A percentile compares a stretch with the other conserved stretches of the same genome.
Conservation (phyloP, 1,140 invertebrate species). For the Zeugodacus cucurbitae region DNA sequence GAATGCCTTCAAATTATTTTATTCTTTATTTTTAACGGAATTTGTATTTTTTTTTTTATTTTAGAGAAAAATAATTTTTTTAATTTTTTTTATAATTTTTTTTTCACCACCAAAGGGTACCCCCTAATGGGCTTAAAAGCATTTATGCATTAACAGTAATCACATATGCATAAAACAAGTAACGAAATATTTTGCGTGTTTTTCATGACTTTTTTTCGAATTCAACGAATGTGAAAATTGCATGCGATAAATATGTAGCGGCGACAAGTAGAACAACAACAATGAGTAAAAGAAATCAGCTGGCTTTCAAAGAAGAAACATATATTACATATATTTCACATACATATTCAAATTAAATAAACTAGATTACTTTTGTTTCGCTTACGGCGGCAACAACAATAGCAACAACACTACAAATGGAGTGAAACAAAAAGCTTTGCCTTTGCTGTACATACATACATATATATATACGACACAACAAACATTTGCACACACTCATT, state of each 20-base stretch:
- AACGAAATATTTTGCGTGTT: constrained; percentile 5
- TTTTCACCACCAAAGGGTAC: too few species aligned
- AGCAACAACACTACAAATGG: too few species aligned
- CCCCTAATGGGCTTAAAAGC: not conserved
- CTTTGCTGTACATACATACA: not conserved
- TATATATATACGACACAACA: not conserved
- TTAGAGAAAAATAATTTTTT: too few species aligned
- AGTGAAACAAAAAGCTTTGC: too few species aligned
- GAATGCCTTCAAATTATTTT: too few species aligned
- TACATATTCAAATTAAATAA: constrained; percentile 36
- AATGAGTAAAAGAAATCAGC: not conserved
- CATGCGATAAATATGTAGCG: not conserved
- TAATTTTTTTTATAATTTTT: too few species aligned
- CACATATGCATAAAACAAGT: constrained; percentile 1
- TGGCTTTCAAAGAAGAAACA: not conserved
- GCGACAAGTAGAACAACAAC: not conserved
- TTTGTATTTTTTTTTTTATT: too few species aligned
- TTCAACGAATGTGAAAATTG: constrained; percentile 23
- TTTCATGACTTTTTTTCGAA: not conserved
- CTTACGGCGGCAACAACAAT: not conserved
- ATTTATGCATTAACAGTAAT: not conserved
- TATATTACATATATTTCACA: not conserved
- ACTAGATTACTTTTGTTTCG: constrained; percentile 32
- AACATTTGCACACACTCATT: not conserved
- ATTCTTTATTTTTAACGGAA: too few species aligned